Conservation (phyloP, 1,140 invertebrate genomes). For the Cyrtorhinus lividipennis region DNA sequence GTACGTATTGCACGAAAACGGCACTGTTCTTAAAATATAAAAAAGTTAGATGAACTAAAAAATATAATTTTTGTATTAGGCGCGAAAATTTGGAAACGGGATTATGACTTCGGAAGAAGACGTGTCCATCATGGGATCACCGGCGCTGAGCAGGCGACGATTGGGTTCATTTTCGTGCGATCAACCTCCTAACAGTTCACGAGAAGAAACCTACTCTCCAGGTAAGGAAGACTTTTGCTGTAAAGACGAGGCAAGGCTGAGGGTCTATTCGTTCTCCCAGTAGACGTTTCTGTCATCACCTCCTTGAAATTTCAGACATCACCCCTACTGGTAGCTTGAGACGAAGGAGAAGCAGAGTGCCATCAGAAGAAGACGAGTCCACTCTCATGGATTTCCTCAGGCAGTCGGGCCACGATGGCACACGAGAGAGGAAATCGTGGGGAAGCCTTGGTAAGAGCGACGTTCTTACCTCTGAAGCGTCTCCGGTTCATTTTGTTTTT, state of each 20-base stretch:
- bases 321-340: constrained; percentile 77
- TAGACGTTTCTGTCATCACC: too few relatives aligned
- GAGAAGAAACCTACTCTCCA: constrained; percentile 55
- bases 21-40: too few relatives aligned
- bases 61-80: too few relatives aligned
- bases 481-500: neutral
- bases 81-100: constrained; percentile 36
- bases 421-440: constrained; percentile 70
- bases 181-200: constrained; percentile 33
- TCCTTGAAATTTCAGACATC: constrained; percentile 41
- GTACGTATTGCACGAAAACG: too few relatives aligned
- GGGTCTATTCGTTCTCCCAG: too few relatives aligned
- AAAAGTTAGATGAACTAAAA: too few relatives aligned
- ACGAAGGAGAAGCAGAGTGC: constrained; percentile 59
- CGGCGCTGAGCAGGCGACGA: constrained; percentile 45
- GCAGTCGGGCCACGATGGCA: constrained; percentile 51
- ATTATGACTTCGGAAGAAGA: constrained; percentile 45
- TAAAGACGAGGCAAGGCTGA: too few relatives aligned
- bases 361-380: constrained; percentile 69
- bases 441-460: constrained; percentile 64
- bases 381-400: constrained; percentile 74
- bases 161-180: constrained; percentile 49
- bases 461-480: neutral
- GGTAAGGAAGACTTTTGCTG: too few relatives aligned
- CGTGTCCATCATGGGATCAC: constrained; percentile 45